A percentile compares a stretch with the other conserved stretches of the same genome.
phyloP scores from a whole-genome alignment of 2,113 vertebrate genomes.

The Burhinus oedicnemus region DNA sequence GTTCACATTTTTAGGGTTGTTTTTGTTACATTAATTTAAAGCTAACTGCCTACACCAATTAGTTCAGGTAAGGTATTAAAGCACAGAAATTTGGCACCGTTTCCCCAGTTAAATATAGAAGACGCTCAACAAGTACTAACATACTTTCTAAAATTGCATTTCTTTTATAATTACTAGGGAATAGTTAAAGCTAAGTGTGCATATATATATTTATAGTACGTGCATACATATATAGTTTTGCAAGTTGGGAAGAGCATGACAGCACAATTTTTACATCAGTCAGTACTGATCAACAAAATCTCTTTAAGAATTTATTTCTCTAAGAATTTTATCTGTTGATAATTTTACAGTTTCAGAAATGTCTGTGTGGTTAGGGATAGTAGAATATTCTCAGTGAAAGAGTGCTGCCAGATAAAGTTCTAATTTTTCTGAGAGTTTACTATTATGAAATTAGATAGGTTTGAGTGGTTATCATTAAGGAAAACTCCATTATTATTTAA shows the following conservation, averaged over 20 bases:
- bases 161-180: conserved; percentile 10
- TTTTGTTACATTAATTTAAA: conserved; percentile 53
- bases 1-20: conserved; percentile 43
- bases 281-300: neutral
- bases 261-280: neutral
- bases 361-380: neutral
- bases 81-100: conserved; percentile 19
- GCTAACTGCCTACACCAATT: conserved; percentile 35
- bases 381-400: neutral
- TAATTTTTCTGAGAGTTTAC: neutral
- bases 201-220: neutral
- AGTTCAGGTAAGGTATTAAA: conserved; percentile 49
- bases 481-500: neutral
- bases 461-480: neutral
- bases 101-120: neutral
- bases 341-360: neutral
- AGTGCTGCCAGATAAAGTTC: neutral
- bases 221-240: neutral
- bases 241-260: neutral
- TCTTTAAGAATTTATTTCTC: neutral
- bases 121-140: neutral
- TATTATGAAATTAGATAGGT: neutral
- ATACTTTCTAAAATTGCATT: neutral
- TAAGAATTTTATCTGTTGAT: neutral
- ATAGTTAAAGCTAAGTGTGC: neutral